phyloP scores from a whole-genome alignment of 2,113 vertebrate genomes.

The Platycercus adscitus region DNA sequence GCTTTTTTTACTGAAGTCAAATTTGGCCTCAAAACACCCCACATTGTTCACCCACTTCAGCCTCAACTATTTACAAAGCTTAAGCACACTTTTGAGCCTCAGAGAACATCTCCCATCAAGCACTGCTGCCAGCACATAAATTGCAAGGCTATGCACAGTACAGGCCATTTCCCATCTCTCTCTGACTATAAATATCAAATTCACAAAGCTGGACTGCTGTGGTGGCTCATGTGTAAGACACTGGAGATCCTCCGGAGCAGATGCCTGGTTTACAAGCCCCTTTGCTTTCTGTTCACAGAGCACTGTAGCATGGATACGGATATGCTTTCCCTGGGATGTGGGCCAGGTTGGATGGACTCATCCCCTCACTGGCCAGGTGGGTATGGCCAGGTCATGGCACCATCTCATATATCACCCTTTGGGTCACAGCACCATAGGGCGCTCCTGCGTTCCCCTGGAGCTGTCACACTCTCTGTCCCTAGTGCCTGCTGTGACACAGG shows the following conservation, averaged over 20 bases:
- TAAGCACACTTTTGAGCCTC: slow-evolving; percentile 76
- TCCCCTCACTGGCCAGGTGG: background rate
- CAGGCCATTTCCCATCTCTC: slow-evolving; percentile 53
- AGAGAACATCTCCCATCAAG: slow-evolving; percentile 67
- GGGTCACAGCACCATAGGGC: background rate
- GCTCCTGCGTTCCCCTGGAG: rapidly evolving
- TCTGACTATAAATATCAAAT: slow-evolving; percentile 67
- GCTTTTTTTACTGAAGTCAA: slow-evolving; percentile 44
- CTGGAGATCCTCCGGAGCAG: background rate
- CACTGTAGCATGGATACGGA: background rate
- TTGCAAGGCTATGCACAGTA: slow-evolving; percentile 74
- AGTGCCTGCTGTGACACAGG: rapidly evolving
- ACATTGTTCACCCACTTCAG: slow-evolving; percentile 64
- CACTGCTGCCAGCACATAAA: slow-evolving; percentile 77
- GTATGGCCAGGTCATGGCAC: background rate
- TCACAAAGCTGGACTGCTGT: slow-evolving; percentile 44
- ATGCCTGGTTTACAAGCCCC: background rate
- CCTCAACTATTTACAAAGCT: slow-evolving; percentile 86
- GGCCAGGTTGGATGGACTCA: background rate
- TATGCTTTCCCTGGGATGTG: background rate
- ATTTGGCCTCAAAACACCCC: slow-evolving; percentile 72
- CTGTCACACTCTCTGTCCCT: background rate
- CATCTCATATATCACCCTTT: background rate
- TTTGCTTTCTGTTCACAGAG: background rate
- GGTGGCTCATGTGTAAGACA: background rate